Evolutionary conservation across 1,140 invertebrate species (phyloP).

Genomic region (Solen grandis): DNA sequence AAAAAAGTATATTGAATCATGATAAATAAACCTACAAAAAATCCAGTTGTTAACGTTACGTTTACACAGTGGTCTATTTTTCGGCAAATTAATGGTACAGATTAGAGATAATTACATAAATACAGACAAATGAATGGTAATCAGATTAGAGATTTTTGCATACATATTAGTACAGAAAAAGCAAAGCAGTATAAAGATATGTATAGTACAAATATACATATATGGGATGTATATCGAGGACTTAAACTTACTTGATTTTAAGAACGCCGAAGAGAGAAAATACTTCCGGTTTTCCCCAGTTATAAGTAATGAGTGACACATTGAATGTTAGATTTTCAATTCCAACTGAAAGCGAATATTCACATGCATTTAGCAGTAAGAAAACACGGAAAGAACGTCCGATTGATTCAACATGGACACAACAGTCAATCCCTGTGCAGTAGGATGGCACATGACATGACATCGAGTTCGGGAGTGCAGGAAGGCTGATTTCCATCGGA

Average conservation of each 20-base stretch:
- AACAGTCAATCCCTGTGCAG: constrained; percentile 57
- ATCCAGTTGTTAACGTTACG: too few relatives aligned
- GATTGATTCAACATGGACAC: constrained; percentile 30
- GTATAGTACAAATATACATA: too few relatives aligned
- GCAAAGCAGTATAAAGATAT: too few relatives aligned
- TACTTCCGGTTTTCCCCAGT: constrained; percentile 41
- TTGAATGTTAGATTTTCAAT: constrained; percentile 51
- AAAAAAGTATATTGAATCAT: too few relatives aligned
- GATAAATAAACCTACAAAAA: too few relatives aligned
- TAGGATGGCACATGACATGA: constrained; percentile 44
- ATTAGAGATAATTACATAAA: too few relatives aligned
- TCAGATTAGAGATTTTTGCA: too few relatives aligned
- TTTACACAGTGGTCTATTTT: too few relatives aligned
- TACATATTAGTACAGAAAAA: too few relatives aligned
- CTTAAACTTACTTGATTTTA: constrained; percentile 27
- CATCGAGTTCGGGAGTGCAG: constrained; percentile 19
- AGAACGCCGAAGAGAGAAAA: constrained; percentile 20
- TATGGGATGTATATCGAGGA: too few relatives aligned
- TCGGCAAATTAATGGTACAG: too few relatives aligned
- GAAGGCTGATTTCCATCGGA: constrained; percentile 1
- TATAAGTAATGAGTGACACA: constrained; percentile 45
- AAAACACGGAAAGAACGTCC: constrained; percentile 45
- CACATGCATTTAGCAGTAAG: constrained; percentile 43
- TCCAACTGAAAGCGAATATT: constrained; percentile 42
- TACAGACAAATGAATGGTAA: too few relatives aligned